Conservation (phyloP, 2,888 invertebrate genomes). For the Coleophora flavipennella region DNA sequence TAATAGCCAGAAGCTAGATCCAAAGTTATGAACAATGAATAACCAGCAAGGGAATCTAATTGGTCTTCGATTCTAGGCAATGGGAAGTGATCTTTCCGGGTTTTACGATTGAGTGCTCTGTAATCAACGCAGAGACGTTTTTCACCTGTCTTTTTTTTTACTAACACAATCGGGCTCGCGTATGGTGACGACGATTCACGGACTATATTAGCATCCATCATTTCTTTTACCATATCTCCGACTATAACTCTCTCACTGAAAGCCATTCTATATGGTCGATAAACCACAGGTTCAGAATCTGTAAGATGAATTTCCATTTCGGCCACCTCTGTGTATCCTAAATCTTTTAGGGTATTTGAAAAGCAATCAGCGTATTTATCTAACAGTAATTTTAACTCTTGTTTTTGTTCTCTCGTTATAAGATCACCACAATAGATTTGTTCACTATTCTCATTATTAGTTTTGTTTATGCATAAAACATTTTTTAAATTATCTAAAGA, state of each 20-base stretch:
- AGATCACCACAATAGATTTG: neutral
- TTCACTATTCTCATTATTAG: neutral
- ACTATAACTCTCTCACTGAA: neutral
- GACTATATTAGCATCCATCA: slow-evolving; percentile 3
- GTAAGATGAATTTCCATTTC: slow-evolving; percentile 4
- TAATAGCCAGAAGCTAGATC: neutral
- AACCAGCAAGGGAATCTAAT: slow-evolving; percentile 1
- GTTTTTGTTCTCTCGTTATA: neutral
- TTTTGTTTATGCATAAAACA: neutral
- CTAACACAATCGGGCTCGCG: slow-evolving; percentile 9
- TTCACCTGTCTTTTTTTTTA: slow-evolving; percentile 2
- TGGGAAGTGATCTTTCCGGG: slow-evolving; percentile 6
- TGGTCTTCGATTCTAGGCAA: slow-evolving; percentile 6
- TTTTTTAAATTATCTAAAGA: neutral
- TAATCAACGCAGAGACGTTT: slow-evolving; percentile 6
- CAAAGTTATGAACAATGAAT: neutral
- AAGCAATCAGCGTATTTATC: slow-evolving; percentile 3
- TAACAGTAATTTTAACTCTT: neutral
- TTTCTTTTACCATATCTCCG: slow-evolving; percentile 1
- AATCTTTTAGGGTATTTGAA: neutral
- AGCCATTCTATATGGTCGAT: slow-evolving; percentile 3
- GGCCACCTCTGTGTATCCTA: neutral
- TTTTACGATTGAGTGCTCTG: slow-evolving; percentile 3
- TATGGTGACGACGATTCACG: slow-evolving; percentile 3
- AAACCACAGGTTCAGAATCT: neutral